These are phyloP conservation scores for Lagorchestes hirsutus DNA, from an alignment of 2,797 vertebrate genomes.

Conservation along the genomic window DNA sequence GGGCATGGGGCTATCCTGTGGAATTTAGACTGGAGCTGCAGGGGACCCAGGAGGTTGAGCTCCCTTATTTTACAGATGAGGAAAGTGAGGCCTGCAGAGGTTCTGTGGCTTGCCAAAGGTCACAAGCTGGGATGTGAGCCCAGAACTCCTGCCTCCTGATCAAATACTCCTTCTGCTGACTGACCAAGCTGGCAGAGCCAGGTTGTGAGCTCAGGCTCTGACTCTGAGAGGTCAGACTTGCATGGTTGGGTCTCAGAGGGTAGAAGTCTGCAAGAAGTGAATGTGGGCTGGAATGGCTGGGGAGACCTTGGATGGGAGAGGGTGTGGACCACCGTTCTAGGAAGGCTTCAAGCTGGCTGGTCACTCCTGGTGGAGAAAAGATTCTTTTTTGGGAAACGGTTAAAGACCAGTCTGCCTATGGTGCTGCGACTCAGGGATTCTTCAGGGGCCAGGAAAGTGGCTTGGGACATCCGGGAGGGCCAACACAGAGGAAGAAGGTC, in stretches of 20 bases:
- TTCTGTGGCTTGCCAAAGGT: background rate
- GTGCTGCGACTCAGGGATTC: background rate
- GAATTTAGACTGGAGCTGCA: background rate
- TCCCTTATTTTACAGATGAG: background rate
- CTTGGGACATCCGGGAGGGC: background rate
- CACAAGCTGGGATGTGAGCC: no score
- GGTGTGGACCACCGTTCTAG: no score
- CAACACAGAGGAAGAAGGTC: background rate
- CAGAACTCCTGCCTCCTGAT: background rate
- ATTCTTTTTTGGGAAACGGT: no score
- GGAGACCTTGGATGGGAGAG: no score
- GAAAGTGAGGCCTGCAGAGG: background rate
- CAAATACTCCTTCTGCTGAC: background rate
- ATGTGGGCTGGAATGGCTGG: no score
- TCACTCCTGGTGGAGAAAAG: no score
- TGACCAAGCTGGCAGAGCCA: background rate
- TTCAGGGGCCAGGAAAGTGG: no score
- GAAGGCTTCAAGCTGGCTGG: no score
- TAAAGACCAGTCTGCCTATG: no score
- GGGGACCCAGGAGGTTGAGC: background rate
- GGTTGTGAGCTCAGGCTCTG: background rate
- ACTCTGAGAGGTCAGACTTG: no score
- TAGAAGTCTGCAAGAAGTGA: no score
- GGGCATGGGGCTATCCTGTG: background rate
- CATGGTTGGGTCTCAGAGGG: rapidly evolving